A percentile compares a stretch with the other conserved stretches of the same genome.
phyloP scores from a whole-genome alignment of 2,888 invertebrate species.

The Thyatira batis region DNA sequence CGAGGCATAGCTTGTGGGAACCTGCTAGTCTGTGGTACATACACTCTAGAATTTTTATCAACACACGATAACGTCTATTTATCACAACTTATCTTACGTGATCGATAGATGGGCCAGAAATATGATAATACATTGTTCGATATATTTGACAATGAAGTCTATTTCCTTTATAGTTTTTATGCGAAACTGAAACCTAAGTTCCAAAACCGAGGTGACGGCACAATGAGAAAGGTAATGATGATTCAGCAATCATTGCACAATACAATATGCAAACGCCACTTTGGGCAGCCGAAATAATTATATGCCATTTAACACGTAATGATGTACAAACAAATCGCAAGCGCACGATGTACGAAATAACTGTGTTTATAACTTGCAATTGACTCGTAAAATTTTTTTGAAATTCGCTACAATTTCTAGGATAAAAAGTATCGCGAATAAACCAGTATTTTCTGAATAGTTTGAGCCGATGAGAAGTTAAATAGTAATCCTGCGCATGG shows the following conservation, averaged over 20 bases:
- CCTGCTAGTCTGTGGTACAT: not conserved
- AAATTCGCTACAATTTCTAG: too few species aligned
- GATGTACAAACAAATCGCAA: not conserved
- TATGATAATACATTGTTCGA: not conserved
- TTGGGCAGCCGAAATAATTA: not conserved
- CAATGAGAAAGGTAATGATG: not conserved
- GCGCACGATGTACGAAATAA: not conserved
- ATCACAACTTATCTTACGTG: conserved; percentile 43
- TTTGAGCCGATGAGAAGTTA: too few species aligned
- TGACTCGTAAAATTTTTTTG: too few species aligned
- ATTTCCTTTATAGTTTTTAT: too few species aligned
- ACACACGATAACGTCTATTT: conserved; percentile 35
- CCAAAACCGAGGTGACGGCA: too few species aligned
- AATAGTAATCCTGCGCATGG: not conserved
- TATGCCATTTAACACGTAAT: not conserved
- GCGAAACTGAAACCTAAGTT: too few species aligned
- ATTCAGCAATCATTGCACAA: not conserved
- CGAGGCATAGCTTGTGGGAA: not conserved
- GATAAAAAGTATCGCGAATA: too few species aligned
- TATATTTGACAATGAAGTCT: too few species aligned
- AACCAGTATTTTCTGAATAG: too few species aligned
- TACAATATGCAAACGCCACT: not conserved
- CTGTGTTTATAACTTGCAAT: too few species aligned
- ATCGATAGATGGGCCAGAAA: conserved; percentile 40
- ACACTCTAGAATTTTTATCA: conserved; percentile 11